Evolutionary conservation across 2,888 invertebrate species (phyloP).

Genomic region (Pachycephus smyrnensis): DNA sequence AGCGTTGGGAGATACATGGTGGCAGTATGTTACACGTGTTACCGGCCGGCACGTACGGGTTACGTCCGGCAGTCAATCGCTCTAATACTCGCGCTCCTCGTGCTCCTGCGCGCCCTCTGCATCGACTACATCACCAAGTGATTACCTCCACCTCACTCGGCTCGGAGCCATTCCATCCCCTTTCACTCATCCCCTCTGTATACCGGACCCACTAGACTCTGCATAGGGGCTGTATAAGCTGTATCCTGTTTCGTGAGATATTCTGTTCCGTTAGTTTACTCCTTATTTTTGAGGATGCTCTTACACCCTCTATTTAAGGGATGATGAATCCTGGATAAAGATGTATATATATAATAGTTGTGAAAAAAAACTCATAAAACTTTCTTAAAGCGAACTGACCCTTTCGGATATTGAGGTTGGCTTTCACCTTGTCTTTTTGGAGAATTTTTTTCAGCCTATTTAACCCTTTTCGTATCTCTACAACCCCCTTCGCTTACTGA

Average conservation of each 20-base stretch:
- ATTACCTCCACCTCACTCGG: conserved; percentile 53
- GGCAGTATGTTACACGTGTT: conserved; percentile 66
- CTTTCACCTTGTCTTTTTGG: neutral
- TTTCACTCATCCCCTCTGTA: neutral
- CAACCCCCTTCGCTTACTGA: neutral
- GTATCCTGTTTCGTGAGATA: neutral
- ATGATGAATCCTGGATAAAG: neutral
- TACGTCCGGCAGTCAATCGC: conserved; percentile 67
- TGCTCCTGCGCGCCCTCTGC: conserved; percentile 29
- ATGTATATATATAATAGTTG: neutral
- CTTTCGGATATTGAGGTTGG: neutral
- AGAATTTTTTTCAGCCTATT: neutral
- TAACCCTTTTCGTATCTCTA: neutral
- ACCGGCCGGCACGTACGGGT: conserved; percentile 64
- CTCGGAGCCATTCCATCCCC: neutral
- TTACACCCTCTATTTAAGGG: neutral
- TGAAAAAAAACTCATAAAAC: neutral
- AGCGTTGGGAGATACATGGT: conserved; percentile 62
- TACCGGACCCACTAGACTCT: neutral
- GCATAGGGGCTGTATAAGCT: neutral
- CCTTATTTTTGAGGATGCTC: neutral
- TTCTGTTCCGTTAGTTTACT: neutral
- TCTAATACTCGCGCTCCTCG: conserved; percentile 61
- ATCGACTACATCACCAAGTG: conserved; percentile 63
- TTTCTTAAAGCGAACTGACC: neutral